Evolutionary conservation across 2,797 vertebrate genomes (phyloP).

Genomic region (Protosalanx chinensis): DNA sequence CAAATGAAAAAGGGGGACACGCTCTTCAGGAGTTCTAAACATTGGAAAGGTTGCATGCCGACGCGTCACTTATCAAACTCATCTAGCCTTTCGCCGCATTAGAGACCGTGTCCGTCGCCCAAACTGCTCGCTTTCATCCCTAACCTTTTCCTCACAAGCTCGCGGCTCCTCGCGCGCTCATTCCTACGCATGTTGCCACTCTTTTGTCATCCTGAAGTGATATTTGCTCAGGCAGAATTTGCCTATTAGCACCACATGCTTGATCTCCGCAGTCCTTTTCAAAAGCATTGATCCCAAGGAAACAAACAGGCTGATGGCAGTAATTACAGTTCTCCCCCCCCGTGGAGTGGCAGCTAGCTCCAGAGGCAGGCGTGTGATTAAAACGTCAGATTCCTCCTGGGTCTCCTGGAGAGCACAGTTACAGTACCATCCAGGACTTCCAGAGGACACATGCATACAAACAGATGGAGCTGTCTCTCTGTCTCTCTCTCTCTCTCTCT

Average conservation of each 20-base stretch:
- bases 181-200: not conserved
- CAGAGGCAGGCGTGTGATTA: slow-evolving; percentile 75
- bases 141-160: slow-evolving; percentile 57
- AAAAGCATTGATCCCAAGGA: slow-evolving; percentile 75
- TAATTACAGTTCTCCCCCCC: slow-evolving; percentile 76
- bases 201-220: slow-evolving; percentile 59
- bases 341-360: slow-evolving; percentile 55
- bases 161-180: too few relatives aligned
- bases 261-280: slow-evolving; percentile 53
- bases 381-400: slow-evolving; percentile 59
- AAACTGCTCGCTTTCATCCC: slow-evolving; percentile 14
- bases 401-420: slow-evolving; percentile 14
- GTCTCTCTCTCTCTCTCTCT: slow-evolving; percentile 9
- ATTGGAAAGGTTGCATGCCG: not conserved
- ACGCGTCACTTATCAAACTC: not conserved
- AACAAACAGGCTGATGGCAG: slow-evolving; percentile 76
- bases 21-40: not conserved
- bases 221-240: slow-evolving; percentile 57
- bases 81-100: slow-evolving; percentile 1
- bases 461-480: slow-evolving; percentile 7
- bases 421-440: slow-evolving; percentile 2
- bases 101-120: not conserved
- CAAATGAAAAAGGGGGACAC: too few relatives aligned
- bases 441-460: slow-evolving; percentile 7
- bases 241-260: slow-evolving; percentile 62